Conservation (phyloP, 2,888 invertebrate species). For the Dicyrtomina minuta region DNA sequence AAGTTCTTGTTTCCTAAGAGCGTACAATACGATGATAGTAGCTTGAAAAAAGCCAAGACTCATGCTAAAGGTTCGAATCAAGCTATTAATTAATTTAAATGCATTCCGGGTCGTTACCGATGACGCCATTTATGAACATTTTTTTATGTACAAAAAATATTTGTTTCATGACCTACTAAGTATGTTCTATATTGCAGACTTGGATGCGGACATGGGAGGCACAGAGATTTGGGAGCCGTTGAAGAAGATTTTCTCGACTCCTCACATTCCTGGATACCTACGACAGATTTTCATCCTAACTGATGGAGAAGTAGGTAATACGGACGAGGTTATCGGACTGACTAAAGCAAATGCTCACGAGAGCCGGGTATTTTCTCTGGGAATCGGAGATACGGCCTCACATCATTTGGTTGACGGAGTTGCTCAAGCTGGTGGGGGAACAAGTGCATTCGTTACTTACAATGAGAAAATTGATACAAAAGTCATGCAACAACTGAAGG, state of each 20-base stretch:
- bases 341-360: conserved; percentile 53
- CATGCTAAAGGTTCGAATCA: conserved; percentile 45
- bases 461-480: conserved; percentile 54
- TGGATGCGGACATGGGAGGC: conserved; percentile 55
- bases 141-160: too few species aligned
- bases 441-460: conserved; percentile 55
- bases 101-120: too few species aligned
- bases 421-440: conserved; percentile 56
- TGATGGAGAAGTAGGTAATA: conserved; percentile 56
- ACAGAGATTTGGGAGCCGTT: conserved; percentile 55
- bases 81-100: neutral
- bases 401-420: conserved; percentile 56
- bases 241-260: conserved; percentile 49
- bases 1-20: conserved; percentile 54
- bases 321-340: conserved; percentile 54
- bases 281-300: conserved; percentile 56
- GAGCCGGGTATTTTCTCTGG: conserved; percentile 55
- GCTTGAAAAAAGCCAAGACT: conserved; percentile 45
- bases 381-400: conserved; percentile 56
- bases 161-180: too few species aligned
- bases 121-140: too few species aligned
- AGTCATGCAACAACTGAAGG: conserved; percentile 53
- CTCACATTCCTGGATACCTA: conserved; percentile 48
- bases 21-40: conserved; percentile 52
- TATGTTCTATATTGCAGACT: conserved; percentile 26